Evolutionary conservation across 2,888 invertebrate genomes (phyloP).

Genomic region (Ochlodes sylvanus): DNA sequence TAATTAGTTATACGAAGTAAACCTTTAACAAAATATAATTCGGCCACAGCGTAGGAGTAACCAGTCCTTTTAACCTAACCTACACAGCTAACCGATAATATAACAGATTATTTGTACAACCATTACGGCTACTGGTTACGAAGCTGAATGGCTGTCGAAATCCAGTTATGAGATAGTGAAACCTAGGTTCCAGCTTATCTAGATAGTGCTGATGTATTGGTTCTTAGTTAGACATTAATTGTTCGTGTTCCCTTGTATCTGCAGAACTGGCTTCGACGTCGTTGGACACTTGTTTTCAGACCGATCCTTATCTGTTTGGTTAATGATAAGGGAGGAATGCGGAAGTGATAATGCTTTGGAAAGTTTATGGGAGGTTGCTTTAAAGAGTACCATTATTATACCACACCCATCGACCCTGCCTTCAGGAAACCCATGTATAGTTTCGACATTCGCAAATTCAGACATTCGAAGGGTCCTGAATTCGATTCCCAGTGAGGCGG

Average conservation of each 20-base stretch:
- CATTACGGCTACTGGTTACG: conserved; percentile 18
- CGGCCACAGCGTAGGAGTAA: too few relatives aligned
- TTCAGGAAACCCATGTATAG: too few relatives aligned
- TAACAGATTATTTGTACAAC: conserved; percentile 13
- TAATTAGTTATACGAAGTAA: too few relatives aligned
- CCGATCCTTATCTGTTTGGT: conserved; percentile 19
- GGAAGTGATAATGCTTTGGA: conserved; percentile 20
- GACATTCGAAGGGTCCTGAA: too few relatives aligned
- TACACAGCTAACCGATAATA: too few relatives aligned
- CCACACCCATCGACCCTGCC: too few relatives aligned
- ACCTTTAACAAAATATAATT: too few relatives aligned
- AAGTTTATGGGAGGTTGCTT: conserved; percentile 1
- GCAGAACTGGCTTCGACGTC: conserved; percentile 13
- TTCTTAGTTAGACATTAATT: conserved; percentile 36
- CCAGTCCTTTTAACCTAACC: background rate
- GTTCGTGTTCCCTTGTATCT: conserved; percentile 34
- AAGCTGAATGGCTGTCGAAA: conserved; percentile 29
- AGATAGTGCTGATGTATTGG: conserved; percentile 32
- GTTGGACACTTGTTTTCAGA: conserved; percentile 19
- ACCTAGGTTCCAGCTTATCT: conserved; percentile 31
- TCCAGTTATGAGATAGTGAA: conserved; percentile 36
- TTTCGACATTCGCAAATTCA: too few relatives aligned
- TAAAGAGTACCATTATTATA: too few relatives aligned
- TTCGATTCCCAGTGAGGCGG: too few relatives aligned
- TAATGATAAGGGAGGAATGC: conserved; percentile 23